These are phyloP conservation scores for Drosophila tanythrix DNA, from an alignment of 2,888 invertebrate genomes.

Conservation along the genomic window DNA sequence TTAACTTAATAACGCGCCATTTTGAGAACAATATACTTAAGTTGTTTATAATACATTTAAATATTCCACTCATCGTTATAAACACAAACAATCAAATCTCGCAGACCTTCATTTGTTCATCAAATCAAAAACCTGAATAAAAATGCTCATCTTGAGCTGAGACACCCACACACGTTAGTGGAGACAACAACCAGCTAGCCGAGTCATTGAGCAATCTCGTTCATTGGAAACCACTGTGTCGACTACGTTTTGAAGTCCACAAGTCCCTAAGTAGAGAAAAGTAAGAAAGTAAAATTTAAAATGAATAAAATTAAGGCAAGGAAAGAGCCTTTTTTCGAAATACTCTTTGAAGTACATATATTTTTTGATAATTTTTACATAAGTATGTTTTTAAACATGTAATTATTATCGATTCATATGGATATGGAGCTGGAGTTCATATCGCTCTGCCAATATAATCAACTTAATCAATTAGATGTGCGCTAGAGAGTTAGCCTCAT, in stretches of 20 bases:
- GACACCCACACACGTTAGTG: background rate
- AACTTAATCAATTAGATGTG: slow-evolving; percentile 72
- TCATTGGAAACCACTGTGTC: background rate
- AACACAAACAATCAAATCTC: background rate
- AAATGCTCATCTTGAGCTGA: background rate
- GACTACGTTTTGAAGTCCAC: too few species aligned
- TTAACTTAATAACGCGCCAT: background rate
- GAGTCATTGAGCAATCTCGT: background rate
- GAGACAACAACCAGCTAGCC: background rate
- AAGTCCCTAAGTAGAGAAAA: too few species aligned
- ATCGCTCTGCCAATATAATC: slow-evolving; percentile 63
- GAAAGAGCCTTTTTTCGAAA: background rate
- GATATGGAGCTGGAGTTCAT: slow-evolving; percentile 34
- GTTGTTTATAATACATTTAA: background rate
- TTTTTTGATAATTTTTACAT: background rate
- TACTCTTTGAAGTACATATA: background rate
- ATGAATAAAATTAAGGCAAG: background rate
- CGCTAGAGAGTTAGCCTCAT: slow-evolving; percentile 36
- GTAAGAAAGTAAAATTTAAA: background rate
- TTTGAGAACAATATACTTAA: background rate
- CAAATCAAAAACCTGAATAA: background rate
- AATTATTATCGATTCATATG: background rate
- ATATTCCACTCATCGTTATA: background rate
- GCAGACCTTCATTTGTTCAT: background rate
- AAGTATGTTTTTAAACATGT: background rate